A percentile compares a stretch with the other conserved stretches of the same genome.
These are phyloP conservation scores for Gallinago solitaria DNA, from an alignment of 2,797 vertebrate genomes.

Conservation along the genomic window DNA sequence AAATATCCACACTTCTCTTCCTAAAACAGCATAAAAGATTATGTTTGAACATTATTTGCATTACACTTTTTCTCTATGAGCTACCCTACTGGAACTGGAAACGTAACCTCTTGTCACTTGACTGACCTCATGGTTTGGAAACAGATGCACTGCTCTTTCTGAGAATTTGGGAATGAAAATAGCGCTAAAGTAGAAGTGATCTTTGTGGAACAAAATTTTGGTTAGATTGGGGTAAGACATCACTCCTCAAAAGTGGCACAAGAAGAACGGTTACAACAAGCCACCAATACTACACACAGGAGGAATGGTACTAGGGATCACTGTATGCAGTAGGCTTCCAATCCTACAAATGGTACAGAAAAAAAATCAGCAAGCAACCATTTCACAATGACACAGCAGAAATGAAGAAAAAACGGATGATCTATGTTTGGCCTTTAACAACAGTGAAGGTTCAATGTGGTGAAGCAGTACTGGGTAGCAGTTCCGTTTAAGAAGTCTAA, in stretches of 20 bases:
- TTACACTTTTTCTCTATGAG: slow-evolving; percentile 61
- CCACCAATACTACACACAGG: slow-evolving; percentile 70
- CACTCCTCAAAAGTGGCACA: slow-evolving; percentile 69
- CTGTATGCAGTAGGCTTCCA: slow-evolving; percentile 73
- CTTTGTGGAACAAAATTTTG: slow-evolving; percentile 74
- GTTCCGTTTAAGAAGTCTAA: neutral
- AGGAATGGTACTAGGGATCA: slow-evolving; percentile 65
- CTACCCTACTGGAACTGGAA: slow-evolving; percentile 76
- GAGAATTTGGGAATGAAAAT: slow-evolving; percentile 72
- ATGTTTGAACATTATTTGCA: slow-evolving; percentile 71
- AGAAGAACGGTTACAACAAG: slow-evolving; percentile 69
- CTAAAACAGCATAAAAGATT: slow-evolving; percentile 74
- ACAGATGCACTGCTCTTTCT: slow-evolving; percentile 73
- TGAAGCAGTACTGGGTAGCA: slow-evolving; percentile 20
- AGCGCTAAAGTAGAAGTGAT: slow-evolving; percentile 64
- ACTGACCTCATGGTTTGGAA: slow-evolving; percentile 74
- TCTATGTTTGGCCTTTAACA: slow-evolving; percentile 77
- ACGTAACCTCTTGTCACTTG: slow-evolving; percentile 67
- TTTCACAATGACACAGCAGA: slow-evolving; percentile 77
- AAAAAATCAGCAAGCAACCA: slow-evolving; percentile 84
- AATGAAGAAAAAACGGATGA: slow-evolving; percentile 71
- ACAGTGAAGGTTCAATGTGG: slow-evolving; percentile 41
- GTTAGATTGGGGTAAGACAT: slow-evolving; percentile 74
- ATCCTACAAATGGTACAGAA: slow-evolving; percentile 87
- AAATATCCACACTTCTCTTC: slow-evolving; percentile 78